A percentile compares a stretch with the other conserved stretches of the same genome.
phyloP scores from a whole-genome alignment of 2,888 invertebrate species.

The Kryphioiulus occultus region DNA sequence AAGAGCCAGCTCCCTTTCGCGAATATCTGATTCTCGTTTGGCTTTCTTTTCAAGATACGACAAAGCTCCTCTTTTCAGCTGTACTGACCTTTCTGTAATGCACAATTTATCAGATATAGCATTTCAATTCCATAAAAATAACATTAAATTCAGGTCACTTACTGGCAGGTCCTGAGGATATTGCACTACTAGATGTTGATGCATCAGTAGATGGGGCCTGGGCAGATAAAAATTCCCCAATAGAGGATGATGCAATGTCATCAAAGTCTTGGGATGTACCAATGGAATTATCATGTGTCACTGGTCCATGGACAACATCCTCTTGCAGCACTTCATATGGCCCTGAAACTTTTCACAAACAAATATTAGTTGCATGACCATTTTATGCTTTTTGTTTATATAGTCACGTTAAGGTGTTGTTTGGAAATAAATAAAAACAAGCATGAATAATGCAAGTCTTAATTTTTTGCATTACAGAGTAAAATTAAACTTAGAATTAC shows the following conservation, averaged over 20 bases:
- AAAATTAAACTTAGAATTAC: neutral
- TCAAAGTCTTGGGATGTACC: neutral
- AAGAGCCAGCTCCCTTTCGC: neutral
- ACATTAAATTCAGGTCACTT: neutral
- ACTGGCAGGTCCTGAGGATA: neutral
- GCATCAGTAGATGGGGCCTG: neutral
- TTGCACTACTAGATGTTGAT: neutral
- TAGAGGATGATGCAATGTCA: neutral
- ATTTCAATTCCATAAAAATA: neutral
- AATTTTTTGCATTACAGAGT: no score
- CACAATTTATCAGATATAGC: neutral
- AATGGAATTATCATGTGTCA: neutral
- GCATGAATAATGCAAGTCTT: no score
- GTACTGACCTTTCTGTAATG: neutral
- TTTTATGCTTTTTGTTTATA: no score
- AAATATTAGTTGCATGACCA: no score
- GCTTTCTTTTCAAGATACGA: neutral
- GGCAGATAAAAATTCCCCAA: neutral
- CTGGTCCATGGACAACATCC: neutral
- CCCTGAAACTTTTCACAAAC: neutral
- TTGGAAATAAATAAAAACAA: neutral
- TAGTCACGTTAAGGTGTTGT: neutral
- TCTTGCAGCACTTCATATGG: neutral
- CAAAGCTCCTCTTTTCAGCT: neutral
- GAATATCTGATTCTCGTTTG: neutral